A percentile compares a stretch with the other conserved stretches of the same genome.
Evolutionary conservation across 2,888 invertebrate genomes (phyloP).

Genomic region (Syrista parreyssii): DNA sequence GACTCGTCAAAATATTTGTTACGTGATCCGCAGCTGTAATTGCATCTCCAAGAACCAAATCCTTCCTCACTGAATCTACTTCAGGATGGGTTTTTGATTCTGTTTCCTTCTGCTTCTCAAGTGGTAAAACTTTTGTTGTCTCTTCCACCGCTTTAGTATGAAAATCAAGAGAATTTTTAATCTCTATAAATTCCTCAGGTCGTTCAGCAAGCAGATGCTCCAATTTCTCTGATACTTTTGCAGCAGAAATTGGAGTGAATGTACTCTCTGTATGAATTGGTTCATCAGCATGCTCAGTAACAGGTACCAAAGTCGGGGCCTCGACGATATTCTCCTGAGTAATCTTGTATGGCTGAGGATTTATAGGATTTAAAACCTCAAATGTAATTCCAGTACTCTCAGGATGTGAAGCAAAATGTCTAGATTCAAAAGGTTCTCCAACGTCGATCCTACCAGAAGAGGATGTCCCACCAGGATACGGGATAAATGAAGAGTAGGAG

Average conservation of each 20-base stretch:
- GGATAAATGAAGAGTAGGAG: neutral
- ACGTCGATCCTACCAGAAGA: neutral
- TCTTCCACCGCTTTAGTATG: conserved; percentile 29
- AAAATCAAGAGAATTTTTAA: conserved; percentile 21
- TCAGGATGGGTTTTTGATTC: neutral
- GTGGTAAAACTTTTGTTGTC: conserved; percentile 20
- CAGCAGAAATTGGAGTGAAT: conserved; percentile 52
- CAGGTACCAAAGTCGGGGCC: neutral
- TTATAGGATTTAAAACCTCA: neutral
- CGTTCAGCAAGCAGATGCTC: conserved; percentile 54
- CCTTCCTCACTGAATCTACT: neutral
- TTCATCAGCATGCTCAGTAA: neutral
- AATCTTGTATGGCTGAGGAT: neutral
- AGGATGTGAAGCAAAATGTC: neutral
- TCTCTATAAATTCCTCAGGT: conserved; percentile 35
- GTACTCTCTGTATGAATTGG: conserved; percentile 15
- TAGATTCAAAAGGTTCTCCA: neutral
- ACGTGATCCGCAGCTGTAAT: neutral
- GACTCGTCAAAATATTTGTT: neutral
- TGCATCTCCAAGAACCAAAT: neutral
- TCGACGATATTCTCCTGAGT: neutral
- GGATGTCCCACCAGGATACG: neutral
- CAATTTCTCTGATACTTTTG: conserved; percentile 55
- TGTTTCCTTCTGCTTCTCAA: neutral
- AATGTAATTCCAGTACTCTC: neutral